Conservation (phyloP, 2,797 vertebrate species). For the Cygnus olor region DNA sequence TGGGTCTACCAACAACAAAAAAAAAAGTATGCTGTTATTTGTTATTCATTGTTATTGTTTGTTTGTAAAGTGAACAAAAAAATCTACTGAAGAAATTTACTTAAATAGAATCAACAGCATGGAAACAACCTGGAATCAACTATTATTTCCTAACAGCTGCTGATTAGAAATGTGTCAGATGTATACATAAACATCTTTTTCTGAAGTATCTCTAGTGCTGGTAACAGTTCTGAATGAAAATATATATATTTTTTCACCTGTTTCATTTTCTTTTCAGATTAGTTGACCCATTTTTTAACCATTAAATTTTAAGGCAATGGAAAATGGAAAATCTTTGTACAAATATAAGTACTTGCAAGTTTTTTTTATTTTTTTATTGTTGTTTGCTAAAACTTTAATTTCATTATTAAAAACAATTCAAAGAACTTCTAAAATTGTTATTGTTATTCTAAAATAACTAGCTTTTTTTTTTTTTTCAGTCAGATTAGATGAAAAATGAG, state of each 20-base stretch:
- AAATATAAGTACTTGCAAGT: background rate
- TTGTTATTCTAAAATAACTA: no score
- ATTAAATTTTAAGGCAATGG: background rate
- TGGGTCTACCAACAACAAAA: background rate
- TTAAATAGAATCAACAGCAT: background rate
- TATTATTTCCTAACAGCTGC: background rate
- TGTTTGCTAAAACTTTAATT: background rate
- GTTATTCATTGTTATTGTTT: background rate
- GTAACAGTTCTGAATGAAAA: background rate
- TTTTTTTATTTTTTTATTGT: background rate
- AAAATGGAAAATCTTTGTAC: background rate
- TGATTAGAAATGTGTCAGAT: fast-evolving
- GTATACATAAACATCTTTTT: background rate
- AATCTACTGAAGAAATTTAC: background rate
- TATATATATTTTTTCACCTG: background rate
- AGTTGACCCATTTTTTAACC: background rate
- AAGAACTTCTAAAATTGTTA: background rate
- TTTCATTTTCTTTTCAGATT: background rate
- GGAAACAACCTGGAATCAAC: background rate
- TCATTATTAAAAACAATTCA: background rate
- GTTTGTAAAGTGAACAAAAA: background rate
- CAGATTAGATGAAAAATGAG: background rate
- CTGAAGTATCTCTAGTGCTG: background rate
- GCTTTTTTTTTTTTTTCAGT: background rate
- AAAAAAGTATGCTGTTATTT: background rate